Evolutionary conservation across 2,113 vertebrate genomes (phyloP).

Genomic region (Cisticola juncidis): DNA sequence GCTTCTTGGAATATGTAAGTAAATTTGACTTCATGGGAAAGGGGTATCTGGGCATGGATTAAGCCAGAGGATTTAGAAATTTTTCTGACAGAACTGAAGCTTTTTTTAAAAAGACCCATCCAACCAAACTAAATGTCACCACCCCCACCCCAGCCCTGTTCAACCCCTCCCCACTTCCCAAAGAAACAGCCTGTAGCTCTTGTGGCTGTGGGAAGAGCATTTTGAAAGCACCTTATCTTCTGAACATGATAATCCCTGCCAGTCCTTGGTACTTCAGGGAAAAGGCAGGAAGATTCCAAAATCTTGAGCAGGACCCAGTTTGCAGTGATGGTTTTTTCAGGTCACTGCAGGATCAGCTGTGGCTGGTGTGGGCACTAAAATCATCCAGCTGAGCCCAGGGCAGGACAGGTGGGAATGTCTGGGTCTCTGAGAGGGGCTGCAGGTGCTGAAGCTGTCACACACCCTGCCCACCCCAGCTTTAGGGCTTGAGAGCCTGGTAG

Average conservation of each 20-base stretch:
- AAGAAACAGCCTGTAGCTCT: background rate
- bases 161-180: background rate
- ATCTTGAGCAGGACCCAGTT: background rate
- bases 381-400: background rate
- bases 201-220: background rate
- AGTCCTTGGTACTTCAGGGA: background rate
- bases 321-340: background rate
- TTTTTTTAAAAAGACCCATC: background rate
- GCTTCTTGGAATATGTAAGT: slow-evolving; percentile 95
- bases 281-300: background rate
- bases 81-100: background rate
- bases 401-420: background rate
- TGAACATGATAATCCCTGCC: background rate
- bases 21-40: background rate
- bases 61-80: background rate
- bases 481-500: background rate
- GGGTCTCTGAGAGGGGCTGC: background rate
- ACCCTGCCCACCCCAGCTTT: background rate
- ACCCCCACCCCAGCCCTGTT: fast-evolving
- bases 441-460: fast-evolving
- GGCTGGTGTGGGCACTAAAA: background rate
- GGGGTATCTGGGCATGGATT: background rate
- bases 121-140: background rate
- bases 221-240: background rate
- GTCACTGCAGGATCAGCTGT: background rate